Percentiles rank a stretch among this genome's conserved stretches.
phyloP scores from a whole-genome alignment of 2,888 invertebrate genomes.

The Caradrina kadenii region DNA sequence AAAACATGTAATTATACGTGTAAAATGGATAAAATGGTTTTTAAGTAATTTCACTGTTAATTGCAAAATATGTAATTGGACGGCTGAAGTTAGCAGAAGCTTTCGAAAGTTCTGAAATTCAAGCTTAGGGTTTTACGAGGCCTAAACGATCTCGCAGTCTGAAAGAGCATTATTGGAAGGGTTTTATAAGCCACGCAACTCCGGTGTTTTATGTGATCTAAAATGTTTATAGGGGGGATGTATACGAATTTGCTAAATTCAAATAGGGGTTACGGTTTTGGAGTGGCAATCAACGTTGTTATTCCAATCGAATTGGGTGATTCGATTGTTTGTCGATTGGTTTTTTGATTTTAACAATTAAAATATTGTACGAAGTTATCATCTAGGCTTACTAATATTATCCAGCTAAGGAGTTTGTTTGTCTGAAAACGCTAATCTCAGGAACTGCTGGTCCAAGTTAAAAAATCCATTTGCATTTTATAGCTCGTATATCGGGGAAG shows the following conservation, averaged over 20 bases:
- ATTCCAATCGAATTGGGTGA: slow-evolving; percentile 6
- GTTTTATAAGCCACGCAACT: slow-evolving; percentile 67
- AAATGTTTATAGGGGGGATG: slow-evolving; percentile 65
- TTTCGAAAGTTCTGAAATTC: slow-evolving; percentile 62
- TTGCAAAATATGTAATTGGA: slow-evolving; percentile 70
- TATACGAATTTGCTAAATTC: slow-evolving; percentile 56
- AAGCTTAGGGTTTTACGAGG: slow-evolving; percentile 65
- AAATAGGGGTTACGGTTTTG: slow-evolving; percentile 47
- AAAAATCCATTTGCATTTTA: too few species aligned
- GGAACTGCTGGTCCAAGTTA: too few species aligned
- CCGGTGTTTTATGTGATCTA: slow-evolving; percentile 65
- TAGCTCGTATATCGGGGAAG: too few species aligned
- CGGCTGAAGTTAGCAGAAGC: slow-evolving; percentile 60
- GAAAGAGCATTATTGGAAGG: slow-evolving; percentile 67
- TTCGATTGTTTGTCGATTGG: slow-evolving; percentile 20
- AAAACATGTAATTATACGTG: slow-evolving; percentile 77
- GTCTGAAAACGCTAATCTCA: too few species aligned
- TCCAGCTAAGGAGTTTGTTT: too few species aligned
- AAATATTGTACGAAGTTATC: background rate
- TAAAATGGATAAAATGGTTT: slow-evolving; percentile 69
- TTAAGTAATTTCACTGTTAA: slow-evolving; percentile 56
- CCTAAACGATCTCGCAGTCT: slow-evolving; percentile 57
- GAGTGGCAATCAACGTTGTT: slow-evolving; percentile 37
- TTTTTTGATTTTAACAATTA: background rate
- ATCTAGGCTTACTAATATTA: background rate